Conservation (phyloP, 2,113 vertebrate species). For the Lophochroa leadbeateri region DNA sequence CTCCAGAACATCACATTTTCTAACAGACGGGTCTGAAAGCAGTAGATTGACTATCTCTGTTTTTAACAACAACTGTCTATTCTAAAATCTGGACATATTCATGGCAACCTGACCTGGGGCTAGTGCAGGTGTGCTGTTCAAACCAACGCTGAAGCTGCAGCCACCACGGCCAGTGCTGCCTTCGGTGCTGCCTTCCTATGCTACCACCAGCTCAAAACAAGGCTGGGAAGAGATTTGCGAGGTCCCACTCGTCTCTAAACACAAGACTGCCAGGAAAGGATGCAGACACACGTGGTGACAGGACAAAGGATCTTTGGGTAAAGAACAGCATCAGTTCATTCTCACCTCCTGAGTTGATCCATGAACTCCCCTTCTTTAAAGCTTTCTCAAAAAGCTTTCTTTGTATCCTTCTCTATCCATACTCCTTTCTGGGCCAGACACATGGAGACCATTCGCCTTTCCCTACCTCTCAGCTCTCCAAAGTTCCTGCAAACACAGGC, state of each 20-base stretch:
- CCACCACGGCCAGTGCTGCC: rapidly evolving
- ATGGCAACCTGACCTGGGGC: not conserved
- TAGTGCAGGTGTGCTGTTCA: not conserved
- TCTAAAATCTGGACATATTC: not conserved
- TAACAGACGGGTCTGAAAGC: not conserved
- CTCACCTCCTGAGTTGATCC: not conserved
- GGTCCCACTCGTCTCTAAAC: not conserved
- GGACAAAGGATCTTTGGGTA: not conserved
- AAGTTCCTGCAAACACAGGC: not conserved
- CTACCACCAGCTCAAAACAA: not conserved
- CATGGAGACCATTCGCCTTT: not conserved
- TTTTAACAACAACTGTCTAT: not conserved
- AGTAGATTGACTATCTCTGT: not conserved
- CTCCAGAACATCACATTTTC: not conserved
- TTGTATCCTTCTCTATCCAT: not conserved
- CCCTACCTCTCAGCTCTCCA: not conserved
- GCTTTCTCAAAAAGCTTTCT: not conserved
- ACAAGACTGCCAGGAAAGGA: not conserved
- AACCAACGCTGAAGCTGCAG: not conserved
- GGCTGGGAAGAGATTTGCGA: not conserved
- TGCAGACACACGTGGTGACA: not conserved
- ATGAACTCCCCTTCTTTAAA: not conserved
- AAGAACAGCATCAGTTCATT: not conserved
- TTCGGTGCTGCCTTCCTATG: not conserved
- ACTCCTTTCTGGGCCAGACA: not conserved